phyloP scores from a whole-genome alignment of 2,797 vertebrate species.

The Rhinella marina region DNA sequence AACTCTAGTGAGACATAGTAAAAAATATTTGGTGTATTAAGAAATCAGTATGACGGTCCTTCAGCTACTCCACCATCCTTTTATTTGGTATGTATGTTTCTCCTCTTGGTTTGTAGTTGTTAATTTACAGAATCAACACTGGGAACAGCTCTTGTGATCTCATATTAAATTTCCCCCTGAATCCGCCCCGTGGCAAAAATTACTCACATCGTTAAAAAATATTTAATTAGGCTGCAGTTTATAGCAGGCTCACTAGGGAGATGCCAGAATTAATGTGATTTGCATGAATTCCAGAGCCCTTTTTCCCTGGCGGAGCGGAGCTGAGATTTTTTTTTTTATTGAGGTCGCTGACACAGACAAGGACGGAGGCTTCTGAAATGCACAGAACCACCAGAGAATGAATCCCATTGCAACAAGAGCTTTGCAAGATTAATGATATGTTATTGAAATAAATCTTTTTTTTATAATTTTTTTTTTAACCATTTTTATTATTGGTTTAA shows the following conservation, averaged over 20 bases:
- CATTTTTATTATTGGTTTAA: no score
- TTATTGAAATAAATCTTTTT: no score
- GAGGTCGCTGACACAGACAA: constrained; percentile 87
- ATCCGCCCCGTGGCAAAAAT: constrained; percentile 95
- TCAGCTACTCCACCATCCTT: background rate
- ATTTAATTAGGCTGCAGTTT: constrained; percentile 97
- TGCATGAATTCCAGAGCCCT: constrained; percentile 90
- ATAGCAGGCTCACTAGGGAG: constrained; percentile 87
- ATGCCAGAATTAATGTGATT: constrained; percentile 89
- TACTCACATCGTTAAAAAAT: constrained; percentile 97
- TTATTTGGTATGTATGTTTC: constrained; percentile 41
- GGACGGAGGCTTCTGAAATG: constrained; percentile 87
- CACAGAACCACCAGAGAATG: constrained; percentile 16
- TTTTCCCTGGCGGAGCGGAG: constrained; percentile 85
- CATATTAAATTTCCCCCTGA: constrained; percentile 91
- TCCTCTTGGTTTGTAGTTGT: constrained; percentile 83
- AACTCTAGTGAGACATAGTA: background rate
- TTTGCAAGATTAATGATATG: no score
- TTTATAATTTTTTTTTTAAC: no score
- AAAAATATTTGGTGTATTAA: background rate
- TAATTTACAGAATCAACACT: constrained; percentile 93
- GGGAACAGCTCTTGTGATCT: constrained; percentile 96
- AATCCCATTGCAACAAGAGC: constrained; percentile 8
- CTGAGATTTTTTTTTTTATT: constrained; percentile 85
- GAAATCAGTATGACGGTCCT: constrained; percentile 33